Evolutionary conservation across 2,113 vertebrate species (phyloP), one percentile per base, ranked within the genome.

Genomic region (Platysteira castanea): DNA sequence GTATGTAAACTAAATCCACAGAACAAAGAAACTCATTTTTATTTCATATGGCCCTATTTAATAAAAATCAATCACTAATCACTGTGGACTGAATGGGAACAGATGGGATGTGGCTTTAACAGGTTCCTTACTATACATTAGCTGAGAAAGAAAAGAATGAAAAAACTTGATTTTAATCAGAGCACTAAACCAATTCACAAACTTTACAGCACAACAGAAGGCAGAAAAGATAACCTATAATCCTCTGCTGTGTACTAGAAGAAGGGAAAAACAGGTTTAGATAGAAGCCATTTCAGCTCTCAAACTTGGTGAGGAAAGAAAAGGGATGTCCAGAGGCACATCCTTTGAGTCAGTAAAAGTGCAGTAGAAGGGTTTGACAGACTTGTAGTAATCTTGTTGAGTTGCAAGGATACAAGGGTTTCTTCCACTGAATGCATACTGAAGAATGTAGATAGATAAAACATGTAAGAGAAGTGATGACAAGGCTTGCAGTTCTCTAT

Each of bases 151-250:
- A 85, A 89, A 83, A 84, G 85, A 96, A 96, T 94, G 86, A 89
- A 90, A 87, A 96, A 90, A 84, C 71, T 69, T 56, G 42, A 94
- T 93, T 95, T 94, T 89, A 89, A 95, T 95, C 92, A 90, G 64
- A 95, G 49, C 56, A 67, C 31, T 94, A 81, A 95, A 70, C 57
- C 46, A 93, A 84, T 87, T 97, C 90, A 84, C 50, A 90, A 94
- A 88, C 76, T 90, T 91, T 71, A 63, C 27, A 85, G 88, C 37
- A 74, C 54, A 95, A 93, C 82, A 95, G 84, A 93, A 91, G 63
- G 87, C 52, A 94, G 80, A 88, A 91, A 90, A 89, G 71, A 75
- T 49, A 84, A 87, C 46, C 54, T 87, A 41, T 59, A 92, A 96
- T 78, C 42, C 42, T 88, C 49, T 65, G 24, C 59, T 81, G 15